Conservation (phyloP, 2,113 vertebrate genomes). For the Neodon shergylaensis region DNA sequence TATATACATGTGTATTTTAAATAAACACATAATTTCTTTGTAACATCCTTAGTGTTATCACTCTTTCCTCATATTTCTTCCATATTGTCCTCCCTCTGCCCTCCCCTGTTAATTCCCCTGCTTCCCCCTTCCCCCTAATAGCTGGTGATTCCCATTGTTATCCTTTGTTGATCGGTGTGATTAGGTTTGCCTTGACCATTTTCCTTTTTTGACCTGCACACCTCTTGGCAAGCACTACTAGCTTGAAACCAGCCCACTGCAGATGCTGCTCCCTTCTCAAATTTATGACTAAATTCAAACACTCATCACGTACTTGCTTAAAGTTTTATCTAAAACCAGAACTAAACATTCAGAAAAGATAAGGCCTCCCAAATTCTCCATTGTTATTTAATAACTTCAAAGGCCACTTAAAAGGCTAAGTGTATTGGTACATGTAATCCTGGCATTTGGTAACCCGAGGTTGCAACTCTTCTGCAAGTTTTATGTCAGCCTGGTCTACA, state of each 20-base stretch:
- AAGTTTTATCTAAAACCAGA: constrained; percentile 42
- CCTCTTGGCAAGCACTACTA: not conserved
- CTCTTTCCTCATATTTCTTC: not conserved
- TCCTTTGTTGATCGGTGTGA: not conserved
- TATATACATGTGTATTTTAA: not conserved
- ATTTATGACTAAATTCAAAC: not conserved
- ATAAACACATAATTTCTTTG: not conserved
- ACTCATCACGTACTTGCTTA: not conserved
- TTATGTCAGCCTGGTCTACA: not conserved
- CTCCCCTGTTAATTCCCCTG: not conserved
- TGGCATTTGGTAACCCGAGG: not conserved
- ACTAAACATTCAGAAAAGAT: constrained; percentile 42
- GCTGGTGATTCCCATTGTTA: not conserved
- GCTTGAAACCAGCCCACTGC: not conserved
- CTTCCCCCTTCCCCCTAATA: not conserved
- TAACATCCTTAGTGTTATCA: not conserved
- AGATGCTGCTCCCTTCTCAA: not conserved
- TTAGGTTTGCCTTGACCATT: not conserved
- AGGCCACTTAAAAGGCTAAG: not conserved
- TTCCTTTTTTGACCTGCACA: not conserved
- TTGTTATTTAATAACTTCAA: constrained; percentile 22
- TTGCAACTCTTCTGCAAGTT: not conserved
- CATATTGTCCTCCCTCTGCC: not conserved
- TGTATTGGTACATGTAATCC: not conserved
- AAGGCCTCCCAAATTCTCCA: not conserved